Evolutionary conservation across 2,797 vertebrate genomes (phyloP).

Genomic region (Brachymystax lenok): DNA sequence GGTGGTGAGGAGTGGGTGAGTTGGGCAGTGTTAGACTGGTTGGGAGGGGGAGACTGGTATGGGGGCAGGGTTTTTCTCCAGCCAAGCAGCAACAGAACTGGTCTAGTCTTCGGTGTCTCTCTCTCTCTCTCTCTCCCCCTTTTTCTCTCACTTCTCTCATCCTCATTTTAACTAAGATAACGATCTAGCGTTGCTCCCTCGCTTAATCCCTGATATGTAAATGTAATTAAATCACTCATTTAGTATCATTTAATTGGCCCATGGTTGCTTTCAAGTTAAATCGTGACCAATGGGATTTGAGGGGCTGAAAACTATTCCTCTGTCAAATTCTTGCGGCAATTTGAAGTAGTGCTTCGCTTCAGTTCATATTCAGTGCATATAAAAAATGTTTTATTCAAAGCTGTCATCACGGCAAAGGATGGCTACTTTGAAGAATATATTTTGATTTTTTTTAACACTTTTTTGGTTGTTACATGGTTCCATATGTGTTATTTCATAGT

Average conservation of each 20-base stretch:
- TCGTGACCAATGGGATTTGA: conserved; percentile 73
- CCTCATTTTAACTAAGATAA: conserved; percentile 47
- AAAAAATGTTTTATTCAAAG: too few relatives aligned
- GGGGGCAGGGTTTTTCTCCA: too few relatives aligned
- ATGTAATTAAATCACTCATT: conserved; percentile 71
- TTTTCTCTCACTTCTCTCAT: conserved; percentile 14
- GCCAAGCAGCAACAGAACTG: too few relatives aligned
- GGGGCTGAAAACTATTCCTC: conserved; percentile 37
- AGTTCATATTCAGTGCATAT: neutral
- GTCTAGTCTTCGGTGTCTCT: too few relatives aligned
- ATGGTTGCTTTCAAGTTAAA: conserved; percentile 67
- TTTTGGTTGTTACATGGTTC: too few relatives aligned
- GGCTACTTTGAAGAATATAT: too few relatives aligned
- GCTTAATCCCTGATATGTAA: conserved; percentile 69
- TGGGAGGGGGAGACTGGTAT: too few relatives aligned
- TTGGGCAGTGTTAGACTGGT: too few relatives aligned
- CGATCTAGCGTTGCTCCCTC: conserved; percentile 53
- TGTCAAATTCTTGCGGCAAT: conserved; percentile 44
- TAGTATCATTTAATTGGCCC: conserved; percentile 67
- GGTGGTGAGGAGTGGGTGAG: too few relatives aligned
- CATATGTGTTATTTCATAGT: too few relatives aligned
- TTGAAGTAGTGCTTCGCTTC: conserved; percentile 4
- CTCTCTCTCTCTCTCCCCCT: neutral
- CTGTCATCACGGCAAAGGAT: too few relatives aligned
- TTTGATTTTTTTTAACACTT: too few relatives aligned